Evolutionary conservation across 2,888 invertebrate species (phyloP).

Genomic region (Macrostomum cliftonense): DNA sequence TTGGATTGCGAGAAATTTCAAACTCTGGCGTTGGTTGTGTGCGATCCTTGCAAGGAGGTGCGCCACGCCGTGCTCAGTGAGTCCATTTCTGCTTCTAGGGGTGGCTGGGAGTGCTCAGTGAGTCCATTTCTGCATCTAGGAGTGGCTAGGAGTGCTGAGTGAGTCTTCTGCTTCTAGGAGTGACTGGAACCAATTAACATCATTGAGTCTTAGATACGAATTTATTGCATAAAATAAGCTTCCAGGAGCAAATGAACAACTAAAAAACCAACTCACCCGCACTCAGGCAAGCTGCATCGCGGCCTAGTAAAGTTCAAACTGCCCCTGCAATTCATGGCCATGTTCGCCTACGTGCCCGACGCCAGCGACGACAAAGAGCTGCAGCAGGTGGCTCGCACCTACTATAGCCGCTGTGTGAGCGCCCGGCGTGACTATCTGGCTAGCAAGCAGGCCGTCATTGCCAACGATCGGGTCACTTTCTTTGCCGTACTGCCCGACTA

Average conservation of each 20-base stretch:
- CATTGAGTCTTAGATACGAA: no score
- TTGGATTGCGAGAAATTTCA: slow-evolving; percentile 84
- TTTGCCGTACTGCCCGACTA: slow-evolving; percentile 61
- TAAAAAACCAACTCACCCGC: no score
- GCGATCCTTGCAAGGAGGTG: no score
- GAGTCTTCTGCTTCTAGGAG: no score
- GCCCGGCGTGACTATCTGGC: slow-evolving; percentile 67
- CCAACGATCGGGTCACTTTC: slow-evolving; percentile 13
- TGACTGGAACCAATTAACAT: no score
- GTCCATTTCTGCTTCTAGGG: no score
- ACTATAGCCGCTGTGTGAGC: slow-evolving; percentile 66
- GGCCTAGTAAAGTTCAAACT: slow-evolving; percentile 49
- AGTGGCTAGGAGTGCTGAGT: no score
- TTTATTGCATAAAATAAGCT: no score
- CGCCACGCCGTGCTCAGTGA: no score
- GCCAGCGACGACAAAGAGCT: slow-evolving; percentile 65
- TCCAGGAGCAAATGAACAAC: no score
- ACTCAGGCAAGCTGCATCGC: slow-evolving; percentile 65
- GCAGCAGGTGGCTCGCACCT: slow-evolving; percentile 46
- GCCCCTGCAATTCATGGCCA: slow-evolving; percentile 87
- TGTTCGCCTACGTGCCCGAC: slow-evolving; percentile 64
- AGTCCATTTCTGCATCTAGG: no score
- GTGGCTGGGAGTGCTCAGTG: no score
- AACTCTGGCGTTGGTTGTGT: slow-evolving; percentile 57
- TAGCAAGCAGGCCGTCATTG: slow-evolving; percentile 8